phyloP scores from a whole-genome alignment of 2,113 vertebrate species.

The Dasyprocta punctata region DNA sequence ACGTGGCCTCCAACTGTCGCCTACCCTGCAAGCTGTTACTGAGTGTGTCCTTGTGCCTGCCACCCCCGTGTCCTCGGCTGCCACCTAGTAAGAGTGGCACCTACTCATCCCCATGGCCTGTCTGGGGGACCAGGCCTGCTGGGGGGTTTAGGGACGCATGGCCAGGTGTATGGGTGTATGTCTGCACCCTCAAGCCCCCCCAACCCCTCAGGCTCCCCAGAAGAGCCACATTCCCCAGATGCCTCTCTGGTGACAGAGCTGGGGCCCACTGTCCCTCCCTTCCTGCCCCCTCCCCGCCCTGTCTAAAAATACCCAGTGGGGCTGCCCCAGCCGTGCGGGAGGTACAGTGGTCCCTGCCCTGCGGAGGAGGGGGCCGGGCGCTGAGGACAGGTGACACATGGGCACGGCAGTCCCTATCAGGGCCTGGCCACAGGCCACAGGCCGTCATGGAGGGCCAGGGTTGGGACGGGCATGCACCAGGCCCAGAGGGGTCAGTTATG shows the following conservation, averaged over 20 bases:
- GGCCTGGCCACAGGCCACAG: neutral
- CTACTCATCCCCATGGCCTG: neutral
- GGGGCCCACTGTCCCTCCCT: slow-evolving; percentile 55
- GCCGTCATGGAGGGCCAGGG: neutral
- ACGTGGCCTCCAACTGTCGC: neutral
- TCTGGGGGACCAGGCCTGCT: neutral
- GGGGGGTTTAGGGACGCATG: neutral
- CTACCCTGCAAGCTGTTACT: neutral
- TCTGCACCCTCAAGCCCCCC: neutral
- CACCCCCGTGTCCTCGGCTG: neutral
- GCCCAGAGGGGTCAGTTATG: neutral
- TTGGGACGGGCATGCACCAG: neutral
- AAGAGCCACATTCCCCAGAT: slow-evolving; percentile 72
- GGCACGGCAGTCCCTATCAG: neutral
- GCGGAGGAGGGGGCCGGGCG: neutral
- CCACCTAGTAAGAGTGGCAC: neutral
- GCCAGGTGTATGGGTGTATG: neutral
- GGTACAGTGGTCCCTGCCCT: neutral
- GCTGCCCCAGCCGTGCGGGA: slow-evolving; percentile 56
- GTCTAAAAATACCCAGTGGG: slow-evolving; percentile 73
- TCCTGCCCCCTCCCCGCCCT: slow-evolving; percentile 28
- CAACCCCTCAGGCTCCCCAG: slow-evolving; percentile 45
- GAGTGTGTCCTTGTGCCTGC: neutral
- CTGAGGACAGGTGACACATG: neutral
- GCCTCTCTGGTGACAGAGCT: slow-evolving; percentile 65